Conservation (phyloP, 1,140 invertebrate genomes). For the Diploscapter pachys region DNA sequence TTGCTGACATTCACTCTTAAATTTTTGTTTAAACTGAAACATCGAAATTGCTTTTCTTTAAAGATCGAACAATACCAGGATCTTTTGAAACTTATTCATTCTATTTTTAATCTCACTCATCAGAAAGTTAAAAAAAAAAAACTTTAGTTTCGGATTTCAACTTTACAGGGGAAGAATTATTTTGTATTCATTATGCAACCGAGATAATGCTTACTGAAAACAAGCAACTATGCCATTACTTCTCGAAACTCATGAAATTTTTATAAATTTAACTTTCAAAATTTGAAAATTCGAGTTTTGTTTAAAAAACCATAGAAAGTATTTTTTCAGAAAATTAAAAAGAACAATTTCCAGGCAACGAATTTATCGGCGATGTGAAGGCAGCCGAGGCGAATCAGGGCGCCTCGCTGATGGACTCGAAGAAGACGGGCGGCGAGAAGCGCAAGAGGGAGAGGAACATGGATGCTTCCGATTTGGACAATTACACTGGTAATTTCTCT, state of each 20-base stretch:
- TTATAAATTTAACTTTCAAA: no score
- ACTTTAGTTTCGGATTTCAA: not conserved
- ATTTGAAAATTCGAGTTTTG: no score
- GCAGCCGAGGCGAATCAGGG: slow-evolving; percentile 44
- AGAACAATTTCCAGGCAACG: slow-evolving; percentile 7
- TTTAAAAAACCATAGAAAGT: not conserved
- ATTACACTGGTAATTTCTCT: slow-evolving; percentile 61
- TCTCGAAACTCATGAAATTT: no score
- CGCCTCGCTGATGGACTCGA: slow-evolving; percentile 50
- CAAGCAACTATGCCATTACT: no score
- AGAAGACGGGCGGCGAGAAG: slow-evolving; percentile 66
- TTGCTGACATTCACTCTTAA: no score
- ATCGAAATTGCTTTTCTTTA: no score
- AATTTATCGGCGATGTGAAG: slow-evolving; percentile 49
- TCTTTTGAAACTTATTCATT: no score
- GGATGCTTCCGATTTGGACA: slow-evolving; percentile 84
- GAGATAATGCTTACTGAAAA: no score
- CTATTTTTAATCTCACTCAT: no score
- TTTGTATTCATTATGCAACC: not conserved
- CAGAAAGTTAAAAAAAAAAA: no score
- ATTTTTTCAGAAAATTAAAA: not conserved
- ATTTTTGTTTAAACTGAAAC: no score
- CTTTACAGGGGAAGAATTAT: not conserved
- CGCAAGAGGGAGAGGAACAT: slow-evolving; percentile 86
- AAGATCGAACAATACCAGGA: no score